Evolutionary conservation across 2,113 vertebrate genomes (phyloP).

Genomic region (Sander lucioperca): DNA sequence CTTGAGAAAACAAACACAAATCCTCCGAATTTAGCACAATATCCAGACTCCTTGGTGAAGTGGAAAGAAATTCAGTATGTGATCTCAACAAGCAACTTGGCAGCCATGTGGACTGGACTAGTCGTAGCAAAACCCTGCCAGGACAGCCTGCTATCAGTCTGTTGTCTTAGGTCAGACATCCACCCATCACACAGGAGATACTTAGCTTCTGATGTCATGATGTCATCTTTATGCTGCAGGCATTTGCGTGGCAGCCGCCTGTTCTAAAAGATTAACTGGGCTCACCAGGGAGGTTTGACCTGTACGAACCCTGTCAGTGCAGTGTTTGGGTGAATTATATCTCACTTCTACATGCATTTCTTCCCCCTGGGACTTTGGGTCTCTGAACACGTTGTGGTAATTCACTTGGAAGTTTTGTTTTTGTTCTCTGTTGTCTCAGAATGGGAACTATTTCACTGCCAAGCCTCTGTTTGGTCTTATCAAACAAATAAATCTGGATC

Average conservation of each 20-base stretch:
- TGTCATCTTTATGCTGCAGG: conserved; percentile 62
- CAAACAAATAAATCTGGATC: conserved; percentile 59
- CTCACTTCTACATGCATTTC: conserved; percentile 30
- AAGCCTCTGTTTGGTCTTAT: conserved; percentile 60
- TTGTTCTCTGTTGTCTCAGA: conserved; percentile 46
- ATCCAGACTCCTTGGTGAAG: conserved; percentile 17
- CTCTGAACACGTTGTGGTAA: conserved; percentile 41
- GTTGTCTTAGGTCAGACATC: conserved; percentile 50
- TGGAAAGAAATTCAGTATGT: conserved; percentile 40
- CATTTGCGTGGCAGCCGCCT: conserved; percentile 35
- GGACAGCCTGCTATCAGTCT: conserved; percentile 53
- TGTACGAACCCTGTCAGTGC: conserved; percentile 42
- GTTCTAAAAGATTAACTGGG: conserved; percentile 52
- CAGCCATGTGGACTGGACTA: conserved; percentile 5
- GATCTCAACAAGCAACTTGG: conserved; percentile 42
- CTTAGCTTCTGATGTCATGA: conserved; percentile 67
- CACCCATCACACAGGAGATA: conserved; percentile 47
- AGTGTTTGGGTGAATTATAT: conserved; percentile 48
- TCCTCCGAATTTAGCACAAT: conserved; percentile 2
- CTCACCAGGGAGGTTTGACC: conserved; percentile 51
- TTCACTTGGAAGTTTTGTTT: conserved; percentile 62
- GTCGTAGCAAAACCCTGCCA: conserved; percentile 29
- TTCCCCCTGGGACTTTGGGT: conserved; percentile 26
- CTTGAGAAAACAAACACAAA: background rate
- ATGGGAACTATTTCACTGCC: conserved; percentile 47